Percentiles rank a stretch among this genome's conserved stretches.
phyloP scores from a whole-genome alignment of 2,797 vertebrate genomes.

The Cyprinodon diabolis region DNA sequence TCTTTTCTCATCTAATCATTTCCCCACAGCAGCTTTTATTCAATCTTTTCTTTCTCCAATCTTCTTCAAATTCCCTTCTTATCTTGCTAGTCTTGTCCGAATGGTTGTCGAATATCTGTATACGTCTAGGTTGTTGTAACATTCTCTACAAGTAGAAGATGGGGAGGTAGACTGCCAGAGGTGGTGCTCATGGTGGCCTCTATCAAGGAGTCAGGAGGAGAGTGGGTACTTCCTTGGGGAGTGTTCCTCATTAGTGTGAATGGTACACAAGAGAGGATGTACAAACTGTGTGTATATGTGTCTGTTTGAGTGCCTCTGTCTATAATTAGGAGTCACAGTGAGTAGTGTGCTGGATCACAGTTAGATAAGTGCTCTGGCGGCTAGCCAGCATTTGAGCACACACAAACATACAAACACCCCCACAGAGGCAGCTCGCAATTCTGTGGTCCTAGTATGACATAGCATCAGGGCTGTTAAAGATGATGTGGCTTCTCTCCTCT shows the following conservation, averaged over 20 bases:
- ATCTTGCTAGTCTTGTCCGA: constrained; percentile 11
- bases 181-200: constrained; percentile 60
- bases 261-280: constrained; percentile 69
- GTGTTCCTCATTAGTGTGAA: constrained; percentile 77
- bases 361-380: constrained; percentile 80
- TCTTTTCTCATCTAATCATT: constrained; percentile 54
- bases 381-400: constrained; percentile 54
- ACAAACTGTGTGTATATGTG: constrained; percentile 58
- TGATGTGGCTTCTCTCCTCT: constrained; percentile 33
- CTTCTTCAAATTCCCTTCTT: constrained; percentile 17
- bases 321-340: constrained; percentile 80
- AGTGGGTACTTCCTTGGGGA: constrained; percentile 63
- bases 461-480: constrained; percentile 31
- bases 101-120: constrained; percentile 1
- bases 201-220: constrained; percentile 51
- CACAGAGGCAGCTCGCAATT: constrained; percentile 39
- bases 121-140: constrained; percentile 7
- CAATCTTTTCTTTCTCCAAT: constrained; percentile 22
- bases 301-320: constrained; percentile 70
- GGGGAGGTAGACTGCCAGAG: constrained; percentile 30
- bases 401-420: constrained; percentile 26
- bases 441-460: constrained; percentile 33
- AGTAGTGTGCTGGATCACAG: constrained; percentile 71
- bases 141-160: constrained; percentile 20
- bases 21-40: constrained; percentile 59